phyloP scores from a whole-genome alignment of 2,797 vertebrate genomes.

The Mallotus villosus region DNA sequence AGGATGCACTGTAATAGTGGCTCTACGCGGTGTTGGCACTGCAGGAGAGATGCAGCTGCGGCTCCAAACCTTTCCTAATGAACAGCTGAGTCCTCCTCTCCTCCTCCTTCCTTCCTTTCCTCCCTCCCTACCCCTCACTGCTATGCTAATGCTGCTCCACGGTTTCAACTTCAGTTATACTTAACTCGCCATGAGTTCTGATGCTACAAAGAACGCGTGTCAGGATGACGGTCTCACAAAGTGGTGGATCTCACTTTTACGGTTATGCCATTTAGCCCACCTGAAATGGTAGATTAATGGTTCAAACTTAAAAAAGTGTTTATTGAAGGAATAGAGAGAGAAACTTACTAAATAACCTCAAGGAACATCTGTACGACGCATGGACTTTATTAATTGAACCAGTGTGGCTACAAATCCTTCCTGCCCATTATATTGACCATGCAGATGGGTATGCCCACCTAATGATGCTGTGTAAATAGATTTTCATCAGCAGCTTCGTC shows the following conservation, averaged over 20 bases:
- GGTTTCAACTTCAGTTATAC: constrained; percentile 25
- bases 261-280: too few relatives aligned
- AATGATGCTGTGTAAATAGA: constrained; percentile 30
- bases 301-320: too few relatives aligned
- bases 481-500: constrained; percentile 8
- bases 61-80: constrained; percentile 26
- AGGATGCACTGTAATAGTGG: constrained; percentile 11
- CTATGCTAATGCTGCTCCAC: constrained; percentile 7
- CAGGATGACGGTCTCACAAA: constrained; percentile 9
- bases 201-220: not conserved
- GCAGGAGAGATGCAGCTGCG: constrained; percentile 37
- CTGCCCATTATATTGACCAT: constrained; percentile 23
- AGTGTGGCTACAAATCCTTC: not conserved
- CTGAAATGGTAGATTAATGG: too few relatives aligned
- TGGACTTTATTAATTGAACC: too few relatives aligned
- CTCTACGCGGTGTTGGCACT: constrained; percentile 9
- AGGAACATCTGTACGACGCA: too few relatives aligned
- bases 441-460: not conserved
- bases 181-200: not conserved
- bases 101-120: not conserved
- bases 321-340: too few relatives aligned
- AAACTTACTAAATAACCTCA: too few relatives aligned
- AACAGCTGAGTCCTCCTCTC: constrained; percentile 1
- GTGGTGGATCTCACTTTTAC: constrained; percentile 1
- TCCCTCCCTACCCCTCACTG: not conserved